Conservation (phyloP, 2,113 vertebrate genomes). For the Ptyas mucosa region DNA sequence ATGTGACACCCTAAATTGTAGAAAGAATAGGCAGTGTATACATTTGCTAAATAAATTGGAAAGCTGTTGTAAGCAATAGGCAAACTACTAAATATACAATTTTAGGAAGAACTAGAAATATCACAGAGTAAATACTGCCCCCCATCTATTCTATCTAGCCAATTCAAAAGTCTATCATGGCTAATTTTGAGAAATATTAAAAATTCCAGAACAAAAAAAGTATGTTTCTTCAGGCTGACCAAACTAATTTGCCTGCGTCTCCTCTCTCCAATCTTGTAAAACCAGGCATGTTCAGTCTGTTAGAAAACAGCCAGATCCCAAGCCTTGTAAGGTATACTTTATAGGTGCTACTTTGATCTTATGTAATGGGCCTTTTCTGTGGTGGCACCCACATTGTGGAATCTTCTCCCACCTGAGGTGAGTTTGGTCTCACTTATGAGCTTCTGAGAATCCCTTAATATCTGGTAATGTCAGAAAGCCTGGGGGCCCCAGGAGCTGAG, state of each 20-base stretch:
- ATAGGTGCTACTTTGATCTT: too few species aligned
- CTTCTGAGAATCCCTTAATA: neutral
- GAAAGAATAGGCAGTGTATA: neutral
- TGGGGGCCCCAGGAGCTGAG: neutral
- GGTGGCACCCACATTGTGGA: neutral
- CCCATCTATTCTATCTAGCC: neutral
- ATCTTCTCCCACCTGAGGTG: neutral
- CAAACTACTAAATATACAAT: neutral
- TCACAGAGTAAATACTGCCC: neutral
- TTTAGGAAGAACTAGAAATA: neutral
- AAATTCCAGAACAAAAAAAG: neutral
- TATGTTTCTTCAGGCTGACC: neutral
- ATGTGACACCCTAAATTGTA: neutral
- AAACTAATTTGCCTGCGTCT: neutral
- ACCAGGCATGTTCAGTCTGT: neutral
- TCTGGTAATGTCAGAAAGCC: neutral
- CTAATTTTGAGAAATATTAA: neutral
- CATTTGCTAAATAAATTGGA: neutral
- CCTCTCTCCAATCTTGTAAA: neutral
- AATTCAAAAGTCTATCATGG: neutral
- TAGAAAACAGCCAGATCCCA: neutral
- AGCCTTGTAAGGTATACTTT: neutral
- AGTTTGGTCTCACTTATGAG: neutral
- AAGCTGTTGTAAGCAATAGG: neutral
- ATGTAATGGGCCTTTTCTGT: neutral